Evolutionary conservation across 2,888 invertebrate species (phyloP).

Genomic region (Meteorus colon): DNA sequence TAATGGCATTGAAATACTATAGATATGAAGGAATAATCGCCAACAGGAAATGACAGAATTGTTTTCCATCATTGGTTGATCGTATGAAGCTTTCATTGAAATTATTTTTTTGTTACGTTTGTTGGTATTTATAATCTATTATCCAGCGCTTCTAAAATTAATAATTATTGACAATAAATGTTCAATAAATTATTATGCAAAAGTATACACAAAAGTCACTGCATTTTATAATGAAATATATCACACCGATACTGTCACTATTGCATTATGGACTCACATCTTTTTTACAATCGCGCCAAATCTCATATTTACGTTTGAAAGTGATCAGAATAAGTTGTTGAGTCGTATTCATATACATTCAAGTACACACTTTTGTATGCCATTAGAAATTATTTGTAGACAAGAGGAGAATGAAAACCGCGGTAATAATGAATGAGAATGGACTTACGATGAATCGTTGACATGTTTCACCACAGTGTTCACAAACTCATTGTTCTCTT

Average conservation of each 20-base stretch:
- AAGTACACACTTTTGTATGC: not conserved
- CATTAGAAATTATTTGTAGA: not conserved
- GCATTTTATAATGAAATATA: not conserved
- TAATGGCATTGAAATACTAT: too few relatives aligned
- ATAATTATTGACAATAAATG: too few relatives aligned
- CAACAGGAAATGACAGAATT: too few relatives aligned
- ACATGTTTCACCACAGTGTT: conserved; percentile 61
- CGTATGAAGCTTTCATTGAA: too few relatives aligned
- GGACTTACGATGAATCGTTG: conserved; percentile 56
- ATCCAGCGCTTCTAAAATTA: too few relatives aligned
- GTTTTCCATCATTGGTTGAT: too few relatives aligned
- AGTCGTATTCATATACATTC: not conserved
- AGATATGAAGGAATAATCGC: too few relatives aligned
- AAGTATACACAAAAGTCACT: not conserved
- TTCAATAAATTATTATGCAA: too few relatives aligned
- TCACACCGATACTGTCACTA: not conserved
- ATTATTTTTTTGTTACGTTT: too few relatives aligned
- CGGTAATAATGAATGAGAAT: not conserved
- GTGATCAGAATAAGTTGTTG: not conserved
- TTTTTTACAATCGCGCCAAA: not conserved
- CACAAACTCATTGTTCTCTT: conserved; percentile 63
- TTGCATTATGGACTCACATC: not conserved
- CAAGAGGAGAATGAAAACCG: not conserved
- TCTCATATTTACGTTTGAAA: not conserved
- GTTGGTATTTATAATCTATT: too few relatives aligned